Base-by-base conservation (phyloP, 2,113 vertebrate genomes). In the Turnix velox region DNA sequence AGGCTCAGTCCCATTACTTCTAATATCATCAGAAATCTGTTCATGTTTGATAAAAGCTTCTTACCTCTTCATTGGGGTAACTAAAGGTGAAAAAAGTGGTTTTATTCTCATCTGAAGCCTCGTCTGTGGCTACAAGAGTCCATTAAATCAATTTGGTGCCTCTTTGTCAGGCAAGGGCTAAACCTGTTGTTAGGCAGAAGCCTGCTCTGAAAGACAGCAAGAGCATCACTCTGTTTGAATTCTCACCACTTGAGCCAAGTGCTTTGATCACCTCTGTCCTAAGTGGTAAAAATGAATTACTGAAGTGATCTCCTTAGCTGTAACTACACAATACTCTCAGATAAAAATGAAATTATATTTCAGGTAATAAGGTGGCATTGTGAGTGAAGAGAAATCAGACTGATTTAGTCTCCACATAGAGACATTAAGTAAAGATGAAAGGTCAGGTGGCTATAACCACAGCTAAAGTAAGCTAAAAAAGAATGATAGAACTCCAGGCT, bases 111-210 rank as follows among this genome's bases (percentile, higher is more conserved):
- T 55, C 51, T 52, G 45, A 76, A 94, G 57, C 57, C 52, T 90
- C 67, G 52, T n/a, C 73, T 66, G 48, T 86, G 42, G 27, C 85
- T 85, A n/a, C 39, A 91, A 80, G 16, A 66, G 31, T 85, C 67
- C 75, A 91, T 90, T 93, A 90, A 88, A 88, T 62, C 67, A 87
- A 88, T 94, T 54, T 48, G 68, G 22, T 74, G 35, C 28, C 61
- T 88, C 46, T 92, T 80, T 72, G n/a, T 72, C 33, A 42, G 46
- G 40, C 43, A 77, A 84, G 59, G 86, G 31, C 62, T 59, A n/a
- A 63, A 80, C 39, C 2, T 43, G 10, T 37, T 19, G 35, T 31
- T 61, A 65, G 1, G 1, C 42, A 67, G 63, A 57, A 75, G 12
- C 27, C 23, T 58, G n/a, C 31, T 77, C 80, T 59, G 80, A 79